A percentile compares a stretch with the other conserved stretches of the same genome.
Evolutionary conservation across 1,140 invertebrate genomes (phyloP).

Genomic region (Saxidomus purpurata): DNA sequence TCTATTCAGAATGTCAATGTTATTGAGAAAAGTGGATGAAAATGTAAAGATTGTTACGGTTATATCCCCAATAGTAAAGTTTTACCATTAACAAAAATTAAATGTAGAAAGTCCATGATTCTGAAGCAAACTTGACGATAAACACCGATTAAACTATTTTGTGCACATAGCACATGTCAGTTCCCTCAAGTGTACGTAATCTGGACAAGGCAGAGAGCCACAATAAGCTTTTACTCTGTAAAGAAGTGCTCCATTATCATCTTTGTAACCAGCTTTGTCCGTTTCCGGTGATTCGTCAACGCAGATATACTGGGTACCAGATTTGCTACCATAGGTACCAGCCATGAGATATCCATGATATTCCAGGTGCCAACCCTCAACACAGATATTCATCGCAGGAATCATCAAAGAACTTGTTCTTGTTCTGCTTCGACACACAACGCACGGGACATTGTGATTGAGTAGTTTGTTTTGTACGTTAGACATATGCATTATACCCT

Average conservation of each 20-base stretch:
- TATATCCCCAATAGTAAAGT: too few relatives aligned
- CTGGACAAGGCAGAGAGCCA: too few relatives aligned
- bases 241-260: too few relatives aligned
- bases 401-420: slow-evolving; percentile 66
- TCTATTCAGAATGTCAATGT: too few relatives aligned
- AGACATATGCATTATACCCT: neutral
- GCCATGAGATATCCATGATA: slow-evolving; percentile 65
- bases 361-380: slow-evolving; percentile 69
- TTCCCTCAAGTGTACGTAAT: too few relatives aligned
- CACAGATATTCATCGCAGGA: slow-evolving; percentile 68
- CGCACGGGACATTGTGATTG: slow-evolving; percentile 64
- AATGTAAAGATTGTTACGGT: too few relatives aligned
- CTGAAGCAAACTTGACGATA: too few relatives aligned
- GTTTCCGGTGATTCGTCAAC: slow-evolving; percentile 51
- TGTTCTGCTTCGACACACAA: slow-evolving; percentile 50
- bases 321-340: neutral
- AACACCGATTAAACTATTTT: too few relatives aligned
- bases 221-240: neutral
- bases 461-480: neutral
- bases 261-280: neutral
- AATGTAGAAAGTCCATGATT: too few relatives aligned
- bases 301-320: slow-evolving; percentile 22
- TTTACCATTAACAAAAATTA: too few relatives aligned
- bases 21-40: too few relatives aligned
- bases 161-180: too few relatives aligned